phyloP scores from a whole-genome alignment of 2,797 vertebrate genomes.

The Neoniphon sammara region DNA sequence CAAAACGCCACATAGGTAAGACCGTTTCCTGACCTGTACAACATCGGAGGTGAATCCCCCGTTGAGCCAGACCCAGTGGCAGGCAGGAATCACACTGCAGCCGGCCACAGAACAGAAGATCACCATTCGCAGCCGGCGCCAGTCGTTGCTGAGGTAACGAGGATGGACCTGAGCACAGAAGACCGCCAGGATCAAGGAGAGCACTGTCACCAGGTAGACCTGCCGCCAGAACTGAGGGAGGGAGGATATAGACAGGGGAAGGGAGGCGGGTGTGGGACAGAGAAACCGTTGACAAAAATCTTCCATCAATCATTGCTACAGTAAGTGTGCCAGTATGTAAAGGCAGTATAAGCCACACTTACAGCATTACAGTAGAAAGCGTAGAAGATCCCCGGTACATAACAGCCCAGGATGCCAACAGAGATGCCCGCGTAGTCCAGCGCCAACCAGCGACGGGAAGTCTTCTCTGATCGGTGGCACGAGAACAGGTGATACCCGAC shows the following conservation, averaged over 20 bases:
- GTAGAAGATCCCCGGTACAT: conserved; percentile 97
- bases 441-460: conserved; percentile 94
- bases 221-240: conserved; percentile 92
- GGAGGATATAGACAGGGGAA: neutral
- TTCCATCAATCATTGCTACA: too few relatives aligned
- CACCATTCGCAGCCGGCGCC: conserved; percentile 88
- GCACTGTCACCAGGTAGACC: conserved; percentile 92
- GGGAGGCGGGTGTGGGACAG: too few relatives aligned
- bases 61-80: conserved; percentile 97
- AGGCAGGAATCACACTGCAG: conserved; percentile 91
- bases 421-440: conserved; percentile 97
- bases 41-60: conserved; percentile 88
- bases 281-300: too few relatives aligned
- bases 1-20: neutral
- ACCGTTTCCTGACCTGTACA: conserved; percentile 86
- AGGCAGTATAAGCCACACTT: conserved; percentile 56
- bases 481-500: conserved; percentile 98
- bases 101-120: conserved; percentile 95
- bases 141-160: conserved; percentile 94
- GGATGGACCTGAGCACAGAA: conserved; percentile 97
- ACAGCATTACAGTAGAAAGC: conserved; percentile 97
- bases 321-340: too few relatives aligned
- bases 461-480: conserved; percentile 96
- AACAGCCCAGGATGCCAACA: conserved; percentile 97
- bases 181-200: conserved; percentile 94